Conservation (phyloP, 2,888 invertebrate species). For the Eristalinus aeneus region DNA sequence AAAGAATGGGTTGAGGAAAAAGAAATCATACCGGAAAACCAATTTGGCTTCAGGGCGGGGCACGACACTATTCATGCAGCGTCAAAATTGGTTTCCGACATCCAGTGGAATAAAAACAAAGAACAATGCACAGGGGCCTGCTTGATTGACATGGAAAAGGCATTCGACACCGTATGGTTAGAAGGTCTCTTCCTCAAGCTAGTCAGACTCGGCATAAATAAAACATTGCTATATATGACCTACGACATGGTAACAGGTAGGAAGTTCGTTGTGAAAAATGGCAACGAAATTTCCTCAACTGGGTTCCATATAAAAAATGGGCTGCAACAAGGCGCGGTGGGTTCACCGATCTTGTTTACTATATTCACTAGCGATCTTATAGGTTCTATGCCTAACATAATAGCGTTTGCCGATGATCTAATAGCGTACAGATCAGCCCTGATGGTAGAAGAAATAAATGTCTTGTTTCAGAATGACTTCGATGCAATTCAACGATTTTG, state of each 20-base stretch:
- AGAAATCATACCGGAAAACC: no score
- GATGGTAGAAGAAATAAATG: conserved; percentile 24
- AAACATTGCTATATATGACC: no score
- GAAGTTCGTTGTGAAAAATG: no score
- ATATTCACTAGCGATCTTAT: background rate
- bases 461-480: conserved; percentile 54
- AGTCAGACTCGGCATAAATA: background rate
- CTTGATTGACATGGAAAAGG: no score
- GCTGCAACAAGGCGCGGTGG: background rate
- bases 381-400: background rate
- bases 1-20: conserved; percentile 6
- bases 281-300: no score
- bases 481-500: background rate
- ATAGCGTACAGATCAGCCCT: background rate
- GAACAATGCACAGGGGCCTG: no score
- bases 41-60: background rate
- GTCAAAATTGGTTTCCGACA: no score
- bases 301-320: no score
- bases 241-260: no score
- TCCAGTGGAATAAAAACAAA: no score
- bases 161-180: background rate
- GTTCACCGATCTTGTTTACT: background rate
- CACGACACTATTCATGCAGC: background rate
- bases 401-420: background rate
- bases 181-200: conserved; percentile 13